Base-by-base conservation (phyloP, 1,140 invertebrate genomes). In the Hyposmocoma kahamanoa region DNA sequence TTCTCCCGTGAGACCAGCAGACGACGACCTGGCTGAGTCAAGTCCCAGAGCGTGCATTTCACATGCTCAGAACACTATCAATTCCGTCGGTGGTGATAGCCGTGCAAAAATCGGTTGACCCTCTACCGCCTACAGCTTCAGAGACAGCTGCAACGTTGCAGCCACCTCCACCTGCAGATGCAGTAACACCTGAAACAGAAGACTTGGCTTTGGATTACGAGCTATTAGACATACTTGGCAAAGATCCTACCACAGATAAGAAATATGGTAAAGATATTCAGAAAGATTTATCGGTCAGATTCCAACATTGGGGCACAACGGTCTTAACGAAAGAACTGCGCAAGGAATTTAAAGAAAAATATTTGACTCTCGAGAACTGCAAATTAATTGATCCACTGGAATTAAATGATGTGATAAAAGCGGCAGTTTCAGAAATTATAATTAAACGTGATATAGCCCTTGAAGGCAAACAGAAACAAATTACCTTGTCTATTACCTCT, bases 401-500 rank as follows among this genome's bases (percentile, higher is more conserved):
- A 21, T 43, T 50, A 24, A 50, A 50, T 36, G 24, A 39, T 17
- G 47, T 42, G 18, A 36, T 50, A 22, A 49, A 45, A 20, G 32
- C 42, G 9, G 42, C 32, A 9, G 15, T 49, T n/a, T 41, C 47
- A 30, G 46, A 48, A 22, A 32, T 10, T 13, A 22, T 22, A 0
- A 6, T 42, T 3, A 55, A 49, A 36, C 28, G 52, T 18, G 52
- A 55, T 24, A 48, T 39, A 42, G 32, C 18, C 6, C 49, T 55
- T 15, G 47, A 44, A 11, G 5, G 10, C 22, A 49, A 34, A 45
- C 52, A 55, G 49, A 55, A 55, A 49, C 32, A 39, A 24, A 10
- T 30, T 10, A 8, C 39, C 4, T 13, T 10, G 4, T 46, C 46
- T 17, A 49, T 55, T 8, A 6, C 52, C 15, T 45, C 41, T n/a